Evolutionary conservation across 92 coral and sea anemone genomes (phyloP).

Genomic region (Blastomussa wellsi): DNA sequence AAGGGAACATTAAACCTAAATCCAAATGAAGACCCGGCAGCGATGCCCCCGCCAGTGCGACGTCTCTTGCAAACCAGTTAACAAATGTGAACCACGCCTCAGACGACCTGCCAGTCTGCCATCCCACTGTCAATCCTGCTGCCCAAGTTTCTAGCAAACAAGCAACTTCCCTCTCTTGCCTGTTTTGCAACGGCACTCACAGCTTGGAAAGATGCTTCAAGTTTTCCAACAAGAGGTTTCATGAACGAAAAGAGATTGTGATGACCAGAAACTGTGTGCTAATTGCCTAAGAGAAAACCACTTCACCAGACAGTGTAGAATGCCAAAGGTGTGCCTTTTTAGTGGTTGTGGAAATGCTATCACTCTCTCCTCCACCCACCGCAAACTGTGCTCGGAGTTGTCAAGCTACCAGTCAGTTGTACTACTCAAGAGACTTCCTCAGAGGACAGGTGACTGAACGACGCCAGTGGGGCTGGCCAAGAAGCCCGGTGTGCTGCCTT

Average conservation of each 20-base stretch:
- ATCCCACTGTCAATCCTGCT: no score
- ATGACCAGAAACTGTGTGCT: not conserved
- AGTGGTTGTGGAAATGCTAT: constrained; percentile 34
- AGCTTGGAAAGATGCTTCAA: constrained; percentile 3
- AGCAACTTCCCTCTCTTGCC: not conserved
- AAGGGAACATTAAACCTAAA: not conserved
- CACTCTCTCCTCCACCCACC: constrained; percentile 41
- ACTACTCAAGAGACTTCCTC: no score
- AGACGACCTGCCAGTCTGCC: no score
- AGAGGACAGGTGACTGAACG: no score
- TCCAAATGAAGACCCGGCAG: not conserved
- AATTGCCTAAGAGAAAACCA: constrained; percentile 34
- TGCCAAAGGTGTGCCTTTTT: not conserved
- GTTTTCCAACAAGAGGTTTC: not conserved
- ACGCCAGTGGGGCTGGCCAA: no score
- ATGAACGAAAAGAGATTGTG: constrained; percentile 22
- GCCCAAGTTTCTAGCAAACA: constrained; percentile 5
- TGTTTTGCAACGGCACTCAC: constrained; percentile 12
- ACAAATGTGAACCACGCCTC: no score
- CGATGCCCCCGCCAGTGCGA: no score
- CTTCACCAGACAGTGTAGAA: constrained; percentile 17
- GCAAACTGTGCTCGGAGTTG: not conserved
- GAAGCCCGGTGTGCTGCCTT: no score
- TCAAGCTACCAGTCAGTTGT: no score
- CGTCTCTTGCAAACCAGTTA: no score